Conservation (phyloP, 2,888 invertebrate species). For the Hypselothyrea guttata region DNA sequence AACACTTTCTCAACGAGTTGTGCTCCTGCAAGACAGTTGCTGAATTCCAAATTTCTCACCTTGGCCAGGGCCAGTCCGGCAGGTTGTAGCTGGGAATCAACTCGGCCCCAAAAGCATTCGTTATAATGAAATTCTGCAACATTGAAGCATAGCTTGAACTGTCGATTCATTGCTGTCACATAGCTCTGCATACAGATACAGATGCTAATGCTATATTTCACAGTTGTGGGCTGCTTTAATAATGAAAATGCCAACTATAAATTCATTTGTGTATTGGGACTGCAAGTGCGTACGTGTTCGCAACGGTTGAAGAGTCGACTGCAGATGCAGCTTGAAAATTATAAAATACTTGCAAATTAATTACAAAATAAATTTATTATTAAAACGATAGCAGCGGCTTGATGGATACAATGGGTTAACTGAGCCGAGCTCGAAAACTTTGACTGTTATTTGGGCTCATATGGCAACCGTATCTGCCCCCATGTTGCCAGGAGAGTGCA, state of each 20-base stretch:
- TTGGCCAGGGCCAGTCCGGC: conserved; percentile 6
- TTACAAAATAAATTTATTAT: too few species aligned
- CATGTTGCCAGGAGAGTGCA: conserved; percentile 47
- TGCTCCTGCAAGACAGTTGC: conserved; percentile 21
- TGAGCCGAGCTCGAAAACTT: too few species aligned
- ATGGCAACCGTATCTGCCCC: conserved; percentile 9
- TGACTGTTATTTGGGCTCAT: too few species aligned
- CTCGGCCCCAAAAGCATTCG: conserved; percentile 24
- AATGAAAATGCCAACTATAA: conserved; percentile 59
- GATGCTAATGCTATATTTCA: conserved; percentile 6
- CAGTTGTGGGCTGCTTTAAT: conserved; percentile 32
- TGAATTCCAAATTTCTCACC: conserved; percentile 41
- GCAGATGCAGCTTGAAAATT: too few species aligned
- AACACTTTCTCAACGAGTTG: conserved; percentile 6
- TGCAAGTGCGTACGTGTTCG: conserved; percentile 43
- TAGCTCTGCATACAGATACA: not conserved
- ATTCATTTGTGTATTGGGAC: conserved; percentile 64
- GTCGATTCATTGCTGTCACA: conserved; percentile 19
- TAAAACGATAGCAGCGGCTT: too few species aligned
- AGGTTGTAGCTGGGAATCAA: conserved; percentile 13
- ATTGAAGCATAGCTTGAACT: conserved; percentile 39
- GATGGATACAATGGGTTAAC: too few species aligned
- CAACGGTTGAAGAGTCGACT: conserved; percentile 13
- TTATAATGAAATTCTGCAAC: conserved; percentile 63
- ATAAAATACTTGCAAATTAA: too few species aligned